Evolutionary conservation across 1,140 invertebrate species (phyloP).

Genomic region (Zaprionus gabonicus): DNA sequence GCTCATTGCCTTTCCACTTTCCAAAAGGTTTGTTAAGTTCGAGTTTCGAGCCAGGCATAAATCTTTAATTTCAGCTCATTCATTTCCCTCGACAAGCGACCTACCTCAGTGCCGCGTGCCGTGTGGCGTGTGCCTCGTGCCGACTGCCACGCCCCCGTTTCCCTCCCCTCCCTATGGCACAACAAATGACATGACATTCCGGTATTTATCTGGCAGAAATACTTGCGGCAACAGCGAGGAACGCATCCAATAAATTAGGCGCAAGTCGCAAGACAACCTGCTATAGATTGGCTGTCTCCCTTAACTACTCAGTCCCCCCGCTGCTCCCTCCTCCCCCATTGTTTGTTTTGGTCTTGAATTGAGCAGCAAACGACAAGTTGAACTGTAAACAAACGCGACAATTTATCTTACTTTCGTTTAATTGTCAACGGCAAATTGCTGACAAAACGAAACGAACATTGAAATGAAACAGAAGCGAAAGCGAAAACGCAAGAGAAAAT

Average conservation of each 20-base stretch:
- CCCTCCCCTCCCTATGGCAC: conserved; percentile 3
- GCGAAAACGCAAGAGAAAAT: conserved; percentile 42
- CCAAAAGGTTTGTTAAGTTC: background rate
- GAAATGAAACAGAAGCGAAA: conserved; percentile 32
- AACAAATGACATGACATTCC: conserved; percentile 63
- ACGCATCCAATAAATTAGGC: conserved; percentile 71
- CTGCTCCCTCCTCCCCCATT: conserved; percentile 11
- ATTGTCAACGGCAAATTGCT: conserved; percentile 78
- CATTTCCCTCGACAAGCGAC: conserved; percentile 2
- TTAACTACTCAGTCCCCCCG: conserved; percentile 16
- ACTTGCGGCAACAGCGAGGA: conserved; percentile 59
- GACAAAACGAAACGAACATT: conserved; percentile 57
- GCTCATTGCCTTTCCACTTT: background rate
- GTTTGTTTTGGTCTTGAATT: conserved; percentile 58
- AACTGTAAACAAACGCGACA: conserved; percentile 82
- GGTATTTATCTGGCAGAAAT: conserved; percentile 72
- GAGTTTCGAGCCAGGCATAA: background rate
- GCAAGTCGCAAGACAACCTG: conserved; percentile 23
- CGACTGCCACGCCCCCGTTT: conserved; percentile 17
- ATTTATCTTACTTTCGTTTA: conserved; percentile 83
- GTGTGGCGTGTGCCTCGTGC: conserved; percentile 2
- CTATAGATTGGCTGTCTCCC: conserved; percentile 47
- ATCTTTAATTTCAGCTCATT: conserved; percentile 22
- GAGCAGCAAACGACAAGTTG: conserved; percentile 70
- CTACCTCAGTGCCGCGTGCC: conserved; percentile 4